Evolutionary conservation across 2,113 vertebrate species (phyloP), one percentile per base, ranked within the genome.

Genomic region (Jacana jacana): DNA sequence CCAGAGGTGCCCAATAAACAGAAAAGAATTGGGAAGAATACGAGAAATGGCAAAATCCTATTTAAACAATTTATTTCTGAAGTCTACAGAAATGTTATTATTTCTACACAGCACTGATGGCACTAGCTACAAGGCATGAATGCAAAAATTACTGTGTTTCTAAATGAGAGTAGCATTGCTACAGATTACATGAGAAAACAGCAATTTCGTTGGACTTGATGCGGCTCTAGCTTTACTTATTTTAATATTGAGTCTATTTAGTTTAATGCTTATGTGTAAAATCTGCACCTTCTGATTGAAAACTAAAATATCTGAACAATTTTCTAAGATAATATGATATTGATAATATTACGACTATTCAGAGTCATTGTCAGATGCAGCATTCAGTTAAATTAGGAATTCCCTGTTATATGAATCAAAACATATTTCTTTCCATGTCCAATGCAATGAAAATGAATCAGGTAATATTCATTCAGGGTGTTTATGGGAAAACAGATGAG

Each of bases 41-140:
- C 82, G 24, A 83, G 35, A 80, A 77, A 90, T 82, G 40, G 42
- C 24, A 86, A 95, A 95, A 93, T 91, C 71, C 61, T 85, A 57
- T 95, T 87, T 87, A 87, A 97, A 82, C 78, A 82, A 92, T 91
- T 91, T 92, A 70, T 97, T 96, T 93, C 58, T 69, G 57, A 95
- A 64, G 39, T 87, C 75, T 89, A 42, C 48, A 75, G 71, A 71
- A 91, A 77, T 64, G 33, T 23, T 96, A 40, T 93, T 93, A 69
- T 88, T 95, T 88, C 88, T 91, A 64, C 33, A 63, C 20, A 79
- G 16, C 39, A 24, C 33, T 84, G 89, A 89, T 86, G 69, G 33
- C 27, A 68, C 92, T 89, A 85, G 35, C 68, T 93, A 58, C 75
- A 86, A 93, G 71, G 42, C 30, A 86, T 51, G 78, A 93, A 94